These are phyloP conservation scores for Drosophila maculinotata DNA, from an alignment of 2,888 invertebrate genomes.

Conservation along the genomic window DNA sequence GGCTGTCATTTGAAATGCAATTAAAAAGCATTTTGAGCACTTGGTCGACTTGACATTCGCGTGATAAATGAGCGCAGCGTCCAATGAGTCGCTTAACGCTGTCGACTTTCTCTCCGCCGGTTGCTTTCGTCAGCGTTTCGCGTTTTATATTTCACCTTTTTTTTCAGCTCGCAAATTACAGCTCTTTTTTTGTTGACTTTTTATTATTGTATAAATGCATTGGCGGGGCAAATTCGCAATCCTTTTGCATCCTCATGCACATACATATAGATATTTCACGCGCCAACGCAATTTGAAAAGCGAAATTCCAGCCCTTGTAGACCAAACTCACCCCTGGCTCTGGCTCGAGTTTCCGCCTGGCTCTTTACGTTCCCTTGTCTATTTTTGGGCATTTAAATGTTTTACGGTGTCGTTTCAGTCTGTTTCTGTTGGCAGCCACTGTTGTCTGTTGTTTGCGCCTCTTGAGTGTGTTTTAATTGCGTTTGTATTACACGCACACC, in stretches of 20 bases:
- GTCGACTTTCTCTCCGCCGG: not conserved
- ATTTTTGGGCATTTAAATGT: constrained; percentile 79
- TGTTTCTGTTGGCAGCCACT: constrained; percentile 35
- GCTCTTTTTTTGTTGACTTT: constrained; percentile 19
- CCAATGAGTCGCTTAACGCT: constrained; percentile 55
- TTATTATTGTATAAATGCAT: constrained; percentile 54
- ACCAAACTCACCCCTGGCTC: not conserved
- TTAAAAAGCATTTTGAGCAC: constrained; percentile 77
- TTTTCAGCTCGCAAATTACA: constrained; percentile 51
- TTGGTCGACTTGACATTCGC: constrained; percentile 71
- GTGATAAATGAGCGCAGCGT: constrained; percentile 68
- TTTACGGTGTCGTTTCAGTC: constrained; percentile 73
- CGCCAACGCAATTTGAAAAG: constrained; percentile 78
- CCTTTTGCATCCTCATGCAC: constrained; percentile 47
- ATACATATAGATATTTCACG: constrained; percentile 64
- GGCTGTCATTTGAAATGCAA: constrained; percentile 69
- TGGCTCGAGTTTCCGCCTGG: constrained; percentile 4
- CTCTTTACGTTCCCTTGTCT: constrained; percentile 60
- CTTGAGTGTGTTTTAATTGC: constrained; percentile 80
- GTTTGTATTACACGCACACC: constrained; percentile 77
- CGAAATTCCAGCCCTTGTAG: constrained; percentile 65
- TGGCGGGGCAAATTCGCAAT: constrained; percentile 68
- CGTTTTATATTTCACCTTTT: constrained; percentile 14
- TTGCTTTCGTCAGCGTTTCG: constrained; percentile 10
- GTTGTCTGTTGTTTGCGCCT: constrained; percentile 76